Evolutionary conservation across 2,797 vertebrate genomes (phyloP), one percentile per base, ranked within the genome.

Genomic region (Ptychadena robeensis): DNA sequence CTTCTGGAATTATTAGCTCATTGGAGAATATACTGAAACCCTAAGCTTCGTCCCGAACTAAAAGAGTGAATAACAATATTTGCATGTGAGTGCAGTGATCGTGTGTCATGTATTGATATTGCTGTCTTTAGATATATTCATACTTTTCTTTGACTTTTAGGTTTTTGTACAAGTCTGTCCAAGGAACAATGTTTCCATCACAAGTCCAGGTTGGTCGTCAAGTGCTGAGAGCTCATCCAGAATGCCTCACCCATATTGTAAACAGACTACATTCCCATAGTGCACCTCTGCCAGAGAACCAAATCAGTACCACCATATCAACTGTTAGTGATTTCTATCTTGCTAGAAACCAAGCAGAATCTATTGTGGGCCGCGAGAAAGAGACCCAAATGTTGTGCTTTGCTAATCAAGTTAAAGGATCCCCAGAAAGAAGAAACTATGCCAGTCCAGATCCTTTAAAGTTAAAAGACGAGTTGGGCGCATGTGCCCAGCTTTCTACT

Each of bases 121-220:
- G 7, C 22, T 75, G 18, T 66, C 4, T 48, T 65, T 48, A 9
- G 28, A 53, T 53, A n/a, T 53, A n/a, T 9, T 53, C 22, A 22
- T 53, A 7, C 3, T 7, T 7, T 22, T 53, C 18, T 22, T 53
- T n/a, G 1, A 22, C 44, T 87, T 84, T 85, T 90, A 99, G 98
- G 88, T 96, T 97, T 89, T 95, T 98, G 85, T 96, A 96, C 93
- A 93, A 94, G 93, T 94, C 94, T 35, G 94, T 97, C 88, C 98
- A 97, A 89, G 96, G 96, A 79, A 95, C 95, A 0, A 86, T 99
- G 11, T 97, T 95, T 87, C 96, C 97, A 71, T 96, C 92, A 11
- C 95, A 94, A 0, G 93, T 96, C 74, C 97, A 98, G 81, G 89
- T 95, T 25, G 96, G 95, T 40, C 93, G 96, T 79, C 96, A 96